A percentile compares a stretch with the other conserved stretches of the same genome.
phyloP scores from a whole-genome alignment of 1,140 invertebrate genomes.

The Bicyclus anynana region DNA sequence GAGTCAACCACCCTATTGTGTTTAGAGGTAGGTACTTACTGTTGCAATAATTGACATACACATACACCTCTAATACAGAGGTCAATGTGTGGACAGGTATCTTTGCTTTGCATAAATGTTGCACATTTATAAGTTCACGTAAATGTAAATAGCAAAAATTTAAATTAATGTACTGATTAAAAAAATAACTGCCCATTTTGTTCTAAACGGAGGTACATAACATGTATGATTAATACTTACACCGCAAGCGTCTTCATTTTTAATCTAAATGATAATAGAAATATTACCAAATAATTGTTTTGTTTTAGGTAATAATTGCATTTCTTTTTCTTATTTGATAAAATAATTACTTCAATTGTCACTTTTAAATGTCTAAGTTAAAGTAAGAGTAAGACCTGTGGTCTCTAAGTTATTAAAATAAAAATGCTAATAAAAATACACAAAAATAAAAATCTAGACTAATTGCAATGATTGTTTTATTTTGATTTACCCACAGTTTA shows the following conservation, averaged over 20 bases:
- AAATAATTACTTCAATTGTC: constrained; percentile 8
- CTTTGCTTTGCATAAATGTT: no score
- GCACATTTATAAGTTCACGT: no score
- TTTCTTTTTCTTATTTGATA: constrained; percentile 24
- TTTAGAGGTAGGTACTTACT: no score
- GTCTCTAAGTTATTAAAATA: constrained; percentile 65
- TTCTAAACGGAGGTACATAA: neutral
- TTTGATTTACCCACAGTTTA: neutral
- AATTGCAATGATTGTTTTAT: constrained; percentile 37
- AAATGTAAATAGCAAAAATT: no score
- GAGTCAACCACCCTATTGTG: no score
- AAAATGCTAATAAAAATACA: constrained; percentile 30
- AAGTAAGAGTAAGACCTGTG: constrained; percentile 60
- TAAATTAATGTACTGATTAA: no score
- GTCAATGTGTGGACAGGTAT: no score
- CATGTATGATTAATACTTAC: neutral
- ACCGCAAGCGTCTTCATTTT: neutral
- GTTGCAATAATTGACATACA: no score
- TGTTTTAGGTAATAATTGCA: constrained; percentile 21
- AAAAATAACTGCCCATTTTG: no score
- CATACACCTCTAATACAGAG: no score
- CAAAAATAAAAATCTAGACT: constrained; percentile 24
- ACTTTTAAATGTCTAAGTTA: constrained; percentile 25
- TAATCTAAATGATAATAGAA: constrained; percentile 15
- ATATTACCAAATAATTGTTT: constrained; percentile 20